These are phyloP conservation scores for Amphiprion clarkii DNA, from an alignment of 2,797 vertebrate genomes.

Conservation along the genomic window DNA sequence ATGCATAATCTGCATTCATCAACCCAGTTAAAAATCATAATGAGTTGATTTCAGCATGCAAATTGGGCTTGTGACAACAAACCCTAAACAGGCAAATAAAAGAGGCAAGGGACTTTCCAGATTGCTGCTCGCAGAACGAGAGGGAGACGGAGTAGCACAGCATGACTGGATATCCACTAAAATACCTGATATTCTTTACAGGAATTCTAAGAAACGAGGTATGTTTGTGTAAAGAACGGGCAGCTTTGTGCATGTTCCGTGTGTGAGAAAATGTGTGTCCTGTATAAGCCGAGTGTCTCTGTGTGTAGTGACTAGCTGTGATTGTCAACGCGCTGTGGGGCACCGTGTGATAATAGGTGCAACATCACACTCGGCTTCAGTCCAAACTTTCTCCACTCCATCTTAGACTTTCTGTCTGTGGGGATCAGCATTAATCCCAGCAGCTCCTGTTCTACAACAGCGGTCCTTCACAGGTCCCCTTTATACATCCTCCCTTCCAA, in stretches of 20 bases:
- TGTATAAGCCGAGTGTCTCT: neutral
- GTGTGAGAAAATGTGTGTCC: neutral
- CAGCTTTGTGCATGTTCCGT: conserved; percentile 5
- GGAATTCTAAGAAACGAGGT: conserved; percentile 9
- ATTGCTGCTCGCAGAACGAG: conserved; percentile 8
- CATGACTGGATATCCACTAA: neutral
- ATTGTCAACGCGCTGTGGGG: conserved; percentile 31
- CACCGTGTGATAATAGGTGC: conserved; percentile 65
- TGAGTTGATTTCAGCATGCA: conserved; percentile 76
- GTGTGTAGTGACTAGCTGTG: conserved; percentile 28
- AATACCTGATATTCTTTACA: neutral
- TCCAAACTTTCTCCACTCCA: conserved; percentile 41
- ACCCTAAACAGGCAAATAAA: conserved; percentile 55
- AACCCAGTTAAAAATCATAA: conserved; percentile 72
- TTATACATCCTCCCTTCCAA: conserved; percentile 6
- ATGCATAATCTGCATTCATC: conserved; percentile 75
- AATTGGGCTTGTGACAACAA: conserved; percentile 72
- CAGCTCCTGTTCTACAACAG: conserved; percentile 20
- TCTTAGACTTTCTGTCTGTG: conserved; percentile 33
- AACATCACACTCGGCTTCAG: conserved; percentile 55
- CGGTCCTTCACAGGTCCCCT: neutral
- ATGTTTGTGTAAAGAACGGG: neutral
- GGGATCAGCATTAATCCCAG: conserved; percentile 32
- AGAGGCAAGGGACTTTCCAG: conserved; percentile 35
- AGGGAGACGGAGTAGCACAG: neutral